Conservation (phyloP, 2,888 invertebrate genomes). For the Eupsilia transversa region DNA sequence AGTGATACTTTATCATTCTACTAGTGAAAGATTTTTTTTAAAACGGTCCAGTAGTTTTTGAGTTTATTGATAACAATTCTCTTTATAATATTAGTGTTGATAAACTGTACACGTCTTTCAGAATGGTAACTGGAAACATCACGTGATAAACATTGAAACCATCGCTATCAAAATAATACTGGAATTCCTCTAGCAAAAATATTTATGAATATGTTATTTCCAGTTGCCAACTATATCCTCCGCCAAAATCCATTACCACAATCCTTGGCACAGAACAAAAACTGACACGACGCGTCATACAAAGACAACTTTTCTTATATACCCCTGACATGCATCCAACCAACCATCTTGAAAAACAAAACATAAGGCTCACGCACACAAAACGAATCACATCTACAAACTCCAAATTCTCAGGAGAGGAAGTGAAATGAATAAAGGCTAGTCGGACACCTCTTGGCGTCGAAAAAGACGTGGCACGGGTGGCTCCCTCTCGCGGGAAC, state of each 20-base stretch:
- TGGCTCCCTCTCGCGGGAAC: slow-evolving; percentile 61
- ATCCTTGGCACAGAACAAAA: slow-evolving; percentile 26
- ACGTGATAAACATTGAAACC: background rate
- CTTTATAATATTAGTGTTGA: no score
- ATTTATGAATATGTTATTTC: background rate
- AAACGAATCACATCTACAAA: slow-evolving; percentile 65
- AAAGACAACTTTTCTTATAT: slow-evolving; percentile 29
- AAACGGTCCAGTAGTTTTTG: no score
- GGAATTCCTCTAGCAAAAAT: background rate
- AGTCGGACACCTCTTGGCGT: slow-evolving; percentile 66
- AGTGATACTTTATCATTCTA: no score
- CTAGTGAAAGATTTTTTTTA: no score
- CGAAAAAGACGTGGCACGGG: slow-evolving; percentile 66
- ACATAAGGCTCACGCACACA: slow-evolving; percentile 50
- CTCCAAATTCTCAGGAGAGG: slow-evolving; percentile 60
- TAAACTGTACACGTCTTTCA: background rate
- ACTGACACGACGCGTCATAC: background rate
- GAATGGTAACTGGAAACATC: background rate
- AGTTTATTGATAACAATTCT: no score
- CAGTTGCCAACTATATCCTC: slow-evolving; percentile 12
- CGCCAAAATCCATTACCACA: slow-evolving; percentile 51
- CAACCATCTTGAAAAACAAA: slow-evolving; percentile 40
- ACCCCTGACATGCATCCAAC: slow-evolving; percentile 22
- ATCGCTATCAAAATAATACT: background rate
- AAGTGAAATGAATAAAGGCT: slow-evolving; percentile 71